These are phyloP conservation scores for Merodon equestris DNA, from an alignment of 2,888 invertebrate species.

Conservation along the genomic window DNA sequence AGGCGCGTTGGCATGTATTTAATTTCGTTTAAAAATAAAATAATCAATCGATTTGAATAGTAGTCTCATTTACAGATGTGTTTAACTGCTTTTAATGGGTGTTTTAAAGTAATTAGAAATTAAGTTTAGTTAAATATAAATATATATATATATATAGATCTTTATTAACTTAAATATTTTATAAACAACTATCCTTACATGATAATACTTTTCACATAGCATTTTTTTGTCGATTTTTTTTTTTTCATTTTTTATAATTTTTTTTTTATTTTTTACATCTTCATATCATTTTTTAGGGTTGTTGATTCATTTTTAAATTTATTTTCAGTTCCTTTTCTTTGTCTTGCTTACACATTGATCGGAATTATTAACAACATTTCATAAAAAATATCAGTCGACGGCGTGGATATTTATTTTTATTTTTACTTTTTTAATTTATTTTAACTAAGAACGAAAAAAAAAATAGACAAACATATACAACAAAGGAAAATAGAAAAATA, in stretches of 20 bases:
- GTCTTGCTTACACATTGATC: conserved; percentile 69
- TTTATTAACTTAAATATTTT: conserved; percentile 57
- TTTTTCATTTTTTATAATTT: conserved; percentile 33
- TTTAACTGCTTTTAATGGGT: conserved; percentile 18
- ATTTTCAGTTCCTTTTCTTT: conserved; percentile 67
- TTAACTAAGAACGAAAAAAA: conserved; percentile 21
- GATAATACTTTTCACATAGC: conserved; percentile 67
- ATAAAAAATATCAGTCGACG: conserved; percentile 77
- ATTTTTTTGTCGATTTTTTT: conserved; percentile 43
- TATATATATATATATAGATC: conserved; percentile 39
- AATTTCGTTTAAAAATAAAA: conserved; percentile 9
- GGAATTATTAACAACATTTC: conserved; percentile 67
- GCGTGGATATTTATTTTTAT: conserved; percentile 67
- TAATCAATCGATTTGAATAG: conserved; percentile 45
- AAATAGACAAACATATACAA: conserved; percentile 1
- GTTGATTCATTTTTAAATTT: conserved; percentile 30
- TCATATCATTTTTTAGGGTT: conserved; percentile 20
- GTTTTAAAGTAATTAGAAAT: conserved; percentile 50
- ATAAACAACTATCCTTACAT: conserved; percentile 63
- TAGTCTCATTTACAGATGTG: conserved; percentile 47
- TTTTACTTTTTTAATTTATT: conserved; percentile 14
- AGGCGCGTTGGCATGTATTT: too few relatives aligned
- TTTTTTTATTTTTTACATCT: conserved; percentile 4
- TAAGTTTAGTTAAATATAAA: conserved; percentile 54
- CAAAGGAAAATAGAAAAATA: conserved; percentile 13